Conservation (phyloP, 37 sponge, comb jelly and placozoan genomes). For the Hexactinellida sp. region DNA sequence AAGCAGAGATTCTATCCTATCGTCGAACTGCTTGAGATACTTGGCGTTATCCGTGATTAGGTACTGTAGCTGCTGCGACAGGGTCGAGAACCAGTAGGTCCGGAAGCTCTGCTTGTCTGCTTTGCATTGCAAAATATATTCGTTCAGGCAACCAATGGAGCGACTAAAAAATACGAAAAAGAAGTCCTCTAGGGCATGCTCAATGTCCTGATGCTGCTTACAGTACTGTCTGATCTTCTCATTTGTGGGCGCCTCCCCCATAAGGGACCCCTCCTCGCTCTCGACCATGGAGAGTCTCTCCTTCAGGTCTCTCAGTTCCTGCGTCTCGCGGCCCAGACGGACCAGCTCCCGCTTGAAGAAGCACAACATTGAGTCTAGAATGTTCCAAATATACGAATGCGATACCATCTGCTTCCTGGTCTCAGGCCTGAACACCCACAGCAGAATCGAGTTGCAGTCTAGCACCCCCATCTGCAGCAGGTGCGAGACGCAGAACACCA, state of each 20-base stretch:
- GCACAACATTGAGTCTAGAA: not conserved
- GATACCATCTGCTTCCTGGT: not conserved
- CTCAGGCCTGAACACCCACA: not conserved
- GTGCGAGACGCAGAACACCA: not conserved
- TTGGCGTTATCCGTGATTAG: not conserved
- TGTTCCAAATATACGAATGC: not conserved
- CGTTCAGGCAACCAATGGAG: not conserved
- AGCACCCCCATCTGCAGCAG: not conserved
- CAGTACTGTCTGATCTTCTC: not conserved
- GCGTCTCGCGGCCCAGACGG: not conserved
- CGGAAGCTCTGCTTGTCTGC: not conserved
- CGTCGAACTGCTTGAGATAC: slow-evolving; percentile 1
- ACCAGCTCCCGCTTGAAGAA: not conserved
- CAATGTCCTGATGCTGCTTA: not conserved
- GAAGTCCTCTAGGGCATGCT: slow-evolving; percentile 4
- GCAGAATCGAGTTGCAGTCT: not conserved
- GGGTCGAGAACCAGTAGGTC: not conserved
- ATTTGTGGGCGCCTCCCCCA: not conserved
- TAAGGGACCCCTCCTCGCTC: not conserved
- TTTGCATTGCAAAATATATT: not conserved
- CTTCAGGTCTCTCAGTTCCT: not conserved
- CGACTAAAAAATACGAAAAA: not conserved
- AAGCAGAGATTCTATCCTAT: not conserved
- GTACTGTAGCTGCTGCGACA: not conserved
- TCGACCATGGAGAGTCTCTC: not conserved